Evolutionary conservation across 2,113 vertebrate genomes (phyloP), one percentile per base, ranked within the genome.

Genomic region (Malurus cyaneus): DNA sequence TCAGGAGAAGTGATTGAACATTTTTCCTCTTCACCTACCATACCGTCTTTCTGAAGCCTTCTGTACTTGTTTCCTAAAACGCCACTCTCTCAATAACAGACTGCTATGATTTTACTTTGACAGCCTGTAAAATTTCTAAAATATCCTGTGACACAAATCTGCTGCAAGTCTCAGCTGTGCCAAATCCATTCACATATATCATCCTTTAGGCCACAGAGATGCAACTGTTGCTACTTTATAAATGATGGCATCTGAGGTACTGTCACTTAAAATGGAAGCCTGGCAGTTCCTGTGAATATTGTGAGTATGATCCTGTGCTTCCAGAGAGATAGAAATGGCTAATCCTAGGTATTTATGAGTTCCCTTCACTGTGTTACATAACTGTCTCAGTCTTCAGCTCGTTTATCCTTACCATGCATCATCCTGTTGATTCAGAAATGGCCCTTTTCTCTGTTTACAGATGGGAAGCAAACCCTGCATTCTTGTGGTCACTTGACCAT

Each of bases 101-200:
- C 54, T 82, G 85, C 76, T 86, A 18, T 4, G 5, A 61, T 89
- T 93, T 87, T n/a, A 65, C 49, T 81, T 65, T 94, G 86, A 73
- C 90, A 95, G 74, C 50, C 71, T 93, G 86, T 76, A 80, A 88
- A 61, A 92, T 72, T 69, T 31, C 24, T 87, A 41, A 93, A 95
- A 61, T 88, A 85, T 31, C 34, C 50, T 28, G 31, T 88, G 72
- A 80, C 78, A 86, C 47, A 67, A 78, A 86, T 86, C 84, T 87
- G 86, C 47, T 73, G 54, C 1, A 80, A 79, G 23, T 49, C 54
- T 76, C 41, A 57, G 62, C 57, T 80, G 18, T 80, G 81, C 82
- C 81, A 76, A 80, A 88, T 71, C 79, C 65, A 9, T 88, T 83
- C 71, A 74, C 46, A 34, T 65, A 4, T 31, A 77, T 80, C 36